Percentiles rank a stretch among this genome's conserved stretches.
Evolutionary conservation across 2,797 vertebrate species (phyloP).

Genomic region (Geotria australis): DNA sequence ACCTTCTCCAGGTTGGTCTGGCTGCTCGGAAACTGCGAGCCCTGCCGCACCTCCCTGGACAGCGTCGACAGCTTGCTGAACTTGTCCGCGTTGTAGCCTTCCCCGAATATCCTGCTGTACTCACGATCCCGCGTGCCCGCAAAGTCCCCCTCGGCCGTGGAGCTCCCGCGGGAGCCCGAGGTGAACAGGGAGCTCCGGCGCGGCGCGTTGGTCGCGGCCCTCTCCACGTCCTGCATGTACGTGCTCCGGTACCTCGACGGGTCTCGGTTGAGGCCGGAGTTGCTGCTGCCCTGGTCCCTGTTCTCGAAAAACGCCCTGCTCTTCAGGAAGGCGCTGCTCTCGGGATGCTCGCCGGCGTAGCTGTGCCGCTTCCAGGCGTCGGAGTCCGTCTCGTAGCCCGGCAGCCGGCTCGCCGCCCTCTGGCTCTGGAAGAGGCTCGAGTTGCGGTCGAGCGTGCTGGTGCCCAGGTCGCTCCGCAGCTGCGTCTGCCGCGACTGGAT

Average conservation of each 20-base stretch:
- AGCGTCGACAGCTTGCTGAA: neutral
- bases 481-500: neutral
- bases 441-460: neutral
- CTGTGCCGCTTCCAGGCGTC: constrained; percentile 67
- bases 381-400: neutral
- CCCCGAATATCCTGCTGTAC: neutral
- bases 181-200: neutral
- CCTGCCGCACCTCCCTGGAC: neutral
- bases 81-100: neutral
- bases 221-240: neutral
- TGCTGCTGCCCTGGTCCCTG: neutral
- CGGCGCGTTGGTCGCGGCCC: neutral
- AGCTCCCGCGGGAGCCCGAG: neutral
- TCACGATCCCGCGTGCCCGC: neutral
- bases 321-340: constrained; percentile 5
- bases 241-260: no score
- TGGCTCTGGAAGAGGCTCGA: neutral
- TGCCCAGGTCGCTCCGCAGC: neutral
- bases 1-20: neutral
- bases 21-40: neutral
- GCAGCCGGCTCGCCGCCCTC: neutral
- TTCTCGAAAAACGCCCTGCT: neutral
- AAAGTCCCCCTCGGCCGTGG: neutral
- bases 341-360: constrained; percentile 59
- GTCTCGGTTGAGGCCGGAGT: neutral